Evolutionary conservation across 2,113 vertebrate species (phyloP).

Genomic region (Oryzias javanicus): DNA sequence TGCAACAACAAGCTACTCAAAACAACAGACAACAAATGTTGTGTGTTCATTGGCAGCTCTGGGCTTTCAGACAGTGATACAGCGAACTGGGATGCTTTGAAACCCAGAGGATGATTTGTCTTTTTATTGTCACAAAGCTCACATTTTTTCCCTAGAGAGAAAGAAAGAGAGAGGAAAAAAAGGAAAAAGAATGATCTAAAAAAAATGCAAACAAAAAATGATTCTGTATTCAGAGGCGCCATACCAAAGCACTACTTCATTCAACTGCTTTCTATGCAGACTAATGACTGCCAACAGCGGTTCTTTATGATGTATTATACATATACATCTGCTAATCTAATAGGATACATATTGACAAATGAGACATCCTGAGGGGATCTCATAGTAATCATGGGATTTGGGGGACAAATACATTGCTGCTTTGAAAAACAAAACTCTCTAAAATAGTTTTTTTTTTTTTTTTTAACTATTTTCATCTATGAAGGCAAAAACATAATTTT

Average conservation of each 20-base stretch:
- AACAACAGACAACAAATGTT: slow-evolving; percentile 41
- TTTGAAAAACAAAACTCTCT: slow-evolving; percentile 21
- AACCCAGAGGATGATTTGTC: slow-evolving; percentile 38
- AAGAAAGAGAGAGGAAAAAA: slow-evolving; percentile 15
- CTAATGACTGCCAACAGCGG: slow-evolving; percentile 28
- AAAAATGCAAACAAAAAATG: slow-evolving; percentile 40
- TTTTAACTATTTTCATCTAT: not conserved
- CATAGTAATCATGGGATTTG: slow-evolving; percentile 55
- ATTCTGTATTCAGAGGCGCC: slow-evolving; percentile 21
- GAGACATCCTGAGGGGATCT: slow-evolving; percentile 41
- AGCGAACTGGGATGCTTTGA: slow-evolving; percentile 47
- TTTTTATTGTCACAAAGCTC: slow-evolving; percentile 31
- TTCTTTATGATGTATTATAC: slow-evolving; percentile 55
- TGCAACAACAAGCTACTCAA: slow-evolving; percentile 42
- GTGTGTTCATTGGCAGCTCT: slow-evolving; percentile 41
- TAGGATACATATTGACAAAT: slow-evolving; percentile 54
- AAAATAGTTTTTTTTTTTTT: slow-evolving; percentile 9
- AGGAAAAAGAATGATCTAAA: slow-evolving; percentile 46
- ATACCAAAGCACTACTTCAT: slow-evolving; percentile 14
- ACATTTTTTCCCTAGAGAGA: slow-evolving; percentile 31
- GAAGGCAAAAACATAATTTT: not conserved
- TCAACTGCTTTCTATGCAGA: slow-evolving; percentile 20
- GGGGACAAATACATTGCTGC: slow-evolving; percentile 32
- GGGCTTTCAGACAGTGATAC: slow-evolving; percentile 47
- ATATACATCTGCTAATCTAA: slow-evolving; percentile 67